Conservation (phyloP, 2,113 vertebrate genomes). For the Anhinga anhinga region DNA sequence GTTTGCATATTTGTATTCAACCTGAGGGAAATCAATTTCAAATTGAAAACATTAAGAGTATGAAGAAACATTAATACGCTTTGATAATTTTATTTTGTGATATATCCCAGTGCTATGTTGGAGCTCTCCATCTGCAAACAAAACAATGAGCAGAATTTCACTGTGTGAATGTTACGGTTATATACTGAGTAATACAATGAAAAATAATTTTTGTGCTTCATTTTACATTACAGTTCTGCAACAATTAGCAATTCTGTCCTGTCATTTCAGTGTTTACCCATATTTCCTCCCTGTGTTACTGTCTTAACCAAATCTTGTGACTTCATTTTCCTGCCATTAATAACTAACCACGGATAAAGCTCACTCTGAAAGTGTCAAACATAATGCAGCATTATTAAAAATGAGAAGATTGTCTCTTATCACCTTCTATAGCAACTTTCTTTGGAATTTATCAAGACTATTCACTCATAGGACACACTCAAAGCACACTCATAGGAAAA, state of each 20-base stretch:
- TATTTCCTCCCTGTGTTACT: neutral
- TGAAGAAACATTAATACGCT: neutral
- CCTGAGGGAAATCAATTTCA: neutral
- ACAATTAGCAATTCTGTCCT: neutral
- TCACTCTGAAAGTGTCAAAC: neutral
- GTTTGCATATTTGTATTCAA: neutral
- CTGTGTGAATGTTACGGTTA: neutral
- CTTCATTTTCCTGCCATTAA: neutral
- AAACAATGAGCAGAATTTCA: neutral
- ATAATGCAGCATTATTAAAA: neutral
- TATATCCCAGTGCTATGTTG: neutral
- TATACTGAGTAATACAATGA: neutral
- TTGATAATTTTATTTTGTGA: neutral
- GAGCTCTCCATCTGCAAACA: neutral
- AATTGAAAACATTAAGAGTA: neutral
- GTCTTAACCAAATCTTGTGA: neutral
- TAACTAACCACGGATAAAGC: neutral
- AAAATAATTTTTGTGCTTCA: neutral
- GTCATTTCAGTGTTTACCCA: neutral
- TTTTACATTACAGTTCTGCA: neutral
- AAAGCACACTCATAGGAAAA: neutral
- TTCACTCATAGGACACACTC: neutral
- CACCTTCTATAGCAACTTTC: neutral
- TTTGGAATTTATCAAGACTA: neutral
- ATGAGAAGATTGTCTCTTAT: neutral